Conservation (phyloP, 2,797 vertebrate species). For the Syngnathus acus region DNA sequence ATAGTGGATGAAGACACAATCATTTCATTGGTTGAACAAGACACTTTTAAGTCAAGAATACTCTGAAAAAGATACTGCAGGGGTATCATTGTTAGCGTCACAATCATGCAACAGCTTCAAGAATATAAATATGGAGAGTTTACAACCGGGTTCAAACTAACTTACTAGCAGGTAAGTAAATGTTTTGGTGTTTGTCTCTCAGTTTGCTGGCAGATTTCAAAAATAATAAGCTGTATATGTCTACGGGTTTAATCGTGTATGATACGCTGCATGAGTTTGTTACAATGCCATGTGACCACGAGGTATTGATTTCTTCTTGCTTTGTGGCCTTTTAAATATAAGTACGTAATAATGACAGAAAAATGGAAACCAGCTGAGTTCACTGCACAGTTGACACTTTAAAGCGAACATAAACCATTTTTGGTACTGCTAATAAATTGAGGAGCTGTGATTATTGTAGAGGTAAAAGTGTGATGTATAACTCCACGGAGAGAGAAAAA, state of each 20-base stretch:
- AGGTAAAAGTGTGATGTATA: conserved; percentile 15
- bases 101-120: neutral
- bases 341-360: conserved; percentile 41
- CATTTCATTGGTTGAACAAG: neutral
- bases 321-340: conserved; percentile 32
- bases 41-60: neutral
- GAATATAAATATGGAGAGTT: neutral
- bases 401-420: conserved; percentile 32
- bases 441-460: conserved; percentile 15
- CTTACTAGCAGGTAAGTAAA: no score
- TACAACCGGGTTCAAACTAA: neutral
- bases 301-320: conserved; percentile 44
- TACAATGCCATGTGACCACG: conserved; percentile 26
- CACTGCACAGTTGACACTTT: conserved; percentile 35
- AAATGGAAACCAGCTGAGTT: conserved; percentile 63
- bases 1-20: neutral
- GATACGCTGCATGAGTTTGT: neutral
- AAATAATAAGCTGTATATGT: neutral
- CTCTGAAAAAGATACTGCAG: no score
- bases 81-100: no score
- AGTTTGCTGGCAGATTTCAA: neutral
- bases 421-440: conserved; percentile 28
- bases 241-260: neutral
- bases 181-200: neutral
- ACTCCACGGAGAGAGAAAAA: conserved; percentile 15